These are phyloP conservation scores for Aphaenogaster ashmeadi DNA, from an alignment of 1,140 invertebrate species.

Conservation along the genomic window DNA sequence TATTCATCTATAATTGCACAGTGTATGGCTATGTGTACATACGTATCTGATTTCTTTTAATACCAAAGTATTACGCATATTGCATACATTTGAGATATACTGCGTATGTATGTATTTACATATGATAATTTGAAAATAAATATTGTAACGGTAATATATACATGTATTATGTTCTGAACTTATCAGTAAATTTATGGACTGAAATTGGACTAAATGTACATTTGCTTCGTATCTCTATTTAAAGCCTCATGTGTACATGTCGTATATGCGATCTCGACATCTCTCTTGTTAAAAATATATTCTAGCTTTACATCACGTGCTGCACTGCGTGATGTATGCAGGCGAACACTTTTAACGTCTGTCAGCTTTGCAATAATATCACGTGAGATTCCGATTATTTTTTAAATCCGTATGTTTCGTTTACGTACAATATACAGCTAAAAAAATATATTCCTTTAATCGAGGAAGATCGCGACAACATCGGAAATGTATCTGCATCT, in stretches of 20 bases:
- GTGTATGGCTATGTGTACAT: not conserved
- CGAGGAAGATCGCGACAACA: not conserved
- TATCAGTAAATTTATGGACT: conserved; percentile 40
- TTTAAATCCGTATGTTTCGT: conserved; percentile 13
- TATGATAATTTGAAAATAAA: conserved; percentile 20
- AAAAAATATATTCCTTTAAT: conserved; percentile 57
- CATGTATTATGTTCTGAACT: conserved; percentile 26
- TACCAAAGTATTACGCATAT: conserved; percentile 28
- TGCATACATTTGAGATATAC: not conserved
- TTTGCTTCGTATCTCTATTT: conserved; percentile 40
- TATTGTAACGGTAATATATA: conserved; percentile 29
- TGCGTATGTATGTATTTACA: not conserved
- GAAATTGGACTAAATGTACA: conserved; percentile 38
- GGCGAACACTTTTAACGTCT: not conserved
- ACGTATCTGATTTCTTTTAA: conserved; percentile 12
- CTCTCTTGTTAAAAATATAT: conserved; percentile 55
- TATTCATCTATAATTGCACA: not conserved
- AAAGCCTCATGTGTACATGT: conserved; percentile 30
- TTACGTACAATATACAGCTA: conserved; percentile 30
- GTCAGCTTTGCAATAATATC: not conserved
- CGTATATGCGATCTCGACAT: not conserved
- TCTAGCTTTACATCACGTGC: conserved; percentile 7
- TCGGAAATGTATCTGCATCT: conserved; percentile 7
- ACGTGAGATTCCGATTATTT: not conserved
- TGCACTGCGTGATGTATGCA: not conserved